Conservation (phyloP, 2,797 vertebrate species). For the Falco cherrug region DNA sequence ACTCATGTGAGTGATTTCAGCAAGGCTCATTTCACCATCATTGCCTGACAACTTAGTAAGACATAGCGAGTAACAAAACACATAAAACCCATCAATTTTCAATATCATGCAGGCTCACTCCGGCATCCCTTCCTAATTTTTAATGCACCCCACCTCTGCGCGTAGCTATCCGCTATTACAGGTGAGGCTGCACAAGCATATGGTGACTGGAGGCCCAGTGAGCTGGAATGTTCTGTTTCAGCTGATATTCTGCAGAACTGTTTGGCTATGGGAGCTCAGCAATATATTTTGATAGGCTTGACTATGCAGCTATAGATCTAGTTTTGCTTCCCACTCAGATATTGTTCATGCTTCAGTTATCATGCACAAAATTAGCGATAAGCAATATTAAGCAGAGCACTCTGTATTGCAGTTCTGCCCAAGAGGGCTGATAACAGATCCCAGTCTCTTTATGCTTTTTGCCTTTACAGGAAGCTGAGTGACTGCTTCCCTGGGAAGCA, state of each 20-base stretch:
- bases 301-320: conserved; percentile 54
- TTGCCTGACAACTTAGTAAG: not conserved
- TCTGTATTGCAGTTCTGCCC: conserved; percentile 14
- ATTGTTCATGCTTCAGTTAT: conserved; percentile 60
- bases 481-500: conserved; percentile 35
- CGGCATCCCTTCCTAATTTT: conserved; percentile 32
- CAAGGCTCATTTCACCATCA: not conserved
- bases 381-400: conserved; percentile 55
- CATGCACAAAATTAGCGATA: conserved; percentile 59
- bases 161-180: conserved; percentile 9
- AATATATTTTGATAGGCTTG: conserved; percentile 57
- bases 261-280: conserved; percentile 25
- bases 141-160: not conserved
- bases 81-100: conserved; percentile 17
- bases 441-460: not conserved
- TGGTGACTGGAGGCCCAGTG: conserved; percentile 32
- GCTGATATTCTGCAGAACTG: conserved; percentile 47
- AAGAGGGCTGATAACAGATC: conserved; percentile 30
- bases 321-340: conserved; percentile 24
- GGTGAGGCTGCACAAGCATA: conserved; percentile 28
- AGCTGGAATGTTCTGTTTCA: conserved; percentile 62
- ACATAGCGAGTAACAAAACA: not conserved
- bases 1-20: not conserved
- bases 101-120: not conserved
- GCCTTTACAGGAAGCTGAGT: not conserved